Conservation (phyloP, 2,113 vertebrate genomes). For the Limanda limanda region DNA sequence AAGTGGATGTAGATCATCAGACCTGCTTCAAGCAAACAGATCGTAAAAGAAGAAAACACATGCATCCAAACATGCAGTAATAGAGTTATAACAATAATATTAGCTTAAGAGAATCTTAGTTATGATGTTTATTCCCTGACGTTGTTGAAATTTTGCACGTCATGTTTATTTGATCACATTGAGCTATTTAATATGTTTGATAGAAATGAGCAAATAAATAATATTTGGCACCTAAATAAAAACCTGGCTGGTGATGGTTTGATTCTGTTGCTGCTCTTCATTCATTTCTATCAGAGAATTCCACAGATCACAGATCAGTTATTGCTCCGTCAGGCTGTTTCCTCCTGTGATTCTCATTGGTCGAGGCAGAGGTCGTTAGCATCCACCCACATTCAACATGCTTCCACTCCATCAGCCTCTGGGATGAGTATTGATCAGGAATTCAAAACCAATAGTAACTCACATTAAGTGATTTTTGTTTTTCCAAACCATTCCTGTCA, state of each 20-base stretch:
- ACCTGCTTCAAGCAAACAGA: no score
- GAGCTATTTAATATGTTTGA: background rate
- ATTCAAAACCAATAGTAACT: slow-evolving; percentile 25
- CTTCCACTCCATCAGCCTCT: slow-evolving; percentile 14
- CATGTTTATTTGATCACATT: background rate
- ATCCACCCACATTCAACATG: slow-evolving; percentile 1
- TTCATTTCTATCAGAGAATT: background rate
- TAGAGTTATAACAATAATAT: no score
- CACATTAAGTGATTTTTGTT: slow-evolving; percentile 35
- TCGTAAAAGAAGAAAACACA: no score
- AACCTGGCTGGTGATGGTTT: background rate
- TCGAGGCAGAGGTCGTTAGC: slow-evolving; percentile 7
- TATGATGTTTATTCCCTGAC: no score
- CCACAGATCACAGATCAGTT: background rate
- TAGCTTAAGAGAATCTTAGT: no score
- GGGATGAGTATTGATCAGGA: slow-evolving; percentile 41
- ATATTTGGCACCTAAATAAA: background rate
- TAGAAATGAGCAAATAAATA: background rate
- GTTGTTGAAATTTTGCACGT: no score
- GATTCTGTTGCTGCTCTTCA: background rate
- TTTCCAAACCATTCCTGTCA: background rate
- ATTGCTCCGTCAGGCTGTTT: no score
- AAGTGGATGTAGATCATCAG: no score
- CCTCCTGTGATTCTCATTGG: background rate
- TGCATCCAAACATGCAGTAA: no score